A percentile compares a stretch with the other conserved stretches of the same genome.
Evolutionary conservation across 2,888 invertebrate species (phyloP).

Genomic region (Stenolophus ochropezus): DNA sequence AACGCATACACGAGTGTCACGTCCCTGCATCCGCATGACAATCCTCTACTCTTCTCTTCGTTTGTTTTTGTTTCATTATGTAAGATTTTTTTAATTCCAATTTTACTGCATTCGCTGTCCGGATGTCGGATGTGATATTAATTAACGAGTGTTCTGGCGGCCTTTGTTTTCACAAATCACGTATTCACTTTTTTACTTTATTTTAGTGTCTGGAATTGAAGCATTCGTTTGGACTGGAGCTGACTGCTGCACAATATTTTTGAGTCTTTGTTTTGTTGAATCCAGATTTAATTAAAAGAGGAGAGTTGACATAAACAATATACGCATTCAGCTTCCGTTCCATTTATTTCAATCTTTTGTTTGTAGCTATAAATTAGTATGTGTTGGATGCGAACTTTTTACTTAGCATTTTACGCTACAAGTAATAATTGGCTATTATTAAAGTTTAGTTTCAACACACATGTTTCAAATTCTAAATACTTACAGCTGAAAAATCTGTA

Average conservation of each 20-base stretch:
- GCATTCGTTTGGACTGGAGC: constrained; percentile 8
- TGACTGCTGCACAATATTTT: constrained; percentile 27
- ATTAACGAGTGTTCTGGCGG: constrained; percentile 45
- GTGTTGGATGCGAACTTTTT: constrained; percentile 19
- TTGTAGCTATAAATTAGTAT: constrained; percentile 25
- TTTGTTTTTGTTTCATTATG: constrained; percentile 63
- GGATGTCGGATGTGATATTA: constrained; percentile 35
- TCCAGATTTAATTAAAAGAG: constrained; percentile 30
- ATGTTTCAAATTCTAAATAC: background rate
- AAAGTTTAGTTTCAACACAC: background rate
- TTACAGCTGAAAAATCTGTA: background rate
- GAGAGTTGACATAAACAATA: constrained; percentile 9
- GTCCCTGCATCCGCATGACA: constrained; percentile 66
- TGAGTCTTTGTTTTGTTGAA: constrained; percentile 30
- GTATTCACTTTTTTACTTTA: constrained; percentile 32
- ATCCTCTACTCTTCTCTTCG: constrained; percentile 15
- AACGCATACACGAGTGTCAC: constrained; percentile 62
- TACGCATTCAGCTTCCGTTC: constrained; percentile 27
- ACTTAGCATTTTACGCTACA: constrained; percentile 3
- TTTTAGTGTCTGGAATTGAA: constrained; percentile 33
- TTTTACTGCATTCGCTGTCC: constrained; percentile 37
- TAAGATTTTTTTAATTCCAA: constrained; percentile 65
- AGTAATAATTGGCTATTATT: constrained; percentile 12
- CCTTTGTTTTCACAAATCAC: constrained; percentile 39
- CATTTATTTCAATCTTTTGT: constrained; percentile 14